These are phyloP conservation scores for Drosophila lacertosa DNA, from an alignment of 1,140 invertebrate species.

Conservation along the genomic window DNA sequence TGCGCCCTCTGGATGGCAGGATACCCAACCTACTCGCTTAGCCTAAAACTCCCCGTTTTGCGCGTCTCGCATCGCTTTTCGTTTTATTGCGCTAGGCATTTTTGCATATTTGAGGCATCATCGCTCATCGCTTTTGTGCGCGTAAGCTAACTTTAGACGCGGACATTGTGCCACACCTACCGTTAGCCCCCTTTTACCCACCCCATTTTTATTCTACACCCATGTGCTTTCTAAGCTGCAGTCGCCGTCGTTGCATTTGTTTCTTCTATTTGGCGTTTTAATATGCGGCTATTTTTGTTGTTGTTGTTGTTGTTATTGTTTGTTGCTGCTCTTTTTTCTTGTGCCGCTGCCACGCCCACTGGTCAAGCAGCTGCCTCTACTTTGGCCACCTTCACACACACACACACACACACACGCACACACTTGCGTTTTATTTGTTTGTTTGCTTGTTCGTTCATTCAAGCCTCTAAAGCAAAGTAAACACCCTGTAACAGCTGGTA, in stretches of 20 bases:
- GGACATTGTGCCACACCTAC: slow-evolving; percentile 33
- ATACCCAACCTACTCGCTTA: background rate
- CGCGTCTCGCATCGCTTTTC: slow-evolving; percentile 23
- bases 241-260: slow-evolving; percentile 54
- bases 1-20: slow-evolving; percentile 13
- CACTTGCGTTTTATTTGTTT: slow-evolving; percentile 69
- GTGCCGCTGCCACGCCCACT: background rate
- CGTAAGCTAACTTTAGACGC: slow-evolving; percentile 75
- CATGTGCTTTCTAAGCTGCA: slow-evolving; percentile 71
- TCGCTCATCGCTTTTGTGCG: slow-evolving; percentile 82
- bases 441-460: slow-evolving; percentile 75
- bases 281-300: slow-evolving; percentile 78
- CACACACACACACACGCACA: background rate
- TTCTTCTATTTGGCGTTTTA: slow-evolving; percentile 80
- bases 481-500: slow-evolving; percentile 25
- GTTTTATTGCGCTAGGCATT: slow-evolving; percentile 81
- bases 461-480: slow-evolving; percentile 39
- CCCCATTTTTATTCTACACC: background rate
- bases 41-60: background rate
- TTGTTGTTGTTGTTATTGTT: too few species aligned
- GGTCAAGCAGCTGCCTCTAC: slow-evolving; percentile 27
- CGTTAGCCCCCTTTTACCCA: background rate
- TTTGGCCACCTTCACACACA: slow-evolving; percentile 66
- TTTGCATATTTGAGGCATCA: slow-evolving; percentile 83
- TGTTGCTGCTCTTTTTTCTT: too few species aligned